Percentiles rank a stretch among this genome's conserved stretches.
phyloP scores from a whole-genome alignment of 1,140 invertebrate genomes.

The Drosophila kanapiae region DNA sequence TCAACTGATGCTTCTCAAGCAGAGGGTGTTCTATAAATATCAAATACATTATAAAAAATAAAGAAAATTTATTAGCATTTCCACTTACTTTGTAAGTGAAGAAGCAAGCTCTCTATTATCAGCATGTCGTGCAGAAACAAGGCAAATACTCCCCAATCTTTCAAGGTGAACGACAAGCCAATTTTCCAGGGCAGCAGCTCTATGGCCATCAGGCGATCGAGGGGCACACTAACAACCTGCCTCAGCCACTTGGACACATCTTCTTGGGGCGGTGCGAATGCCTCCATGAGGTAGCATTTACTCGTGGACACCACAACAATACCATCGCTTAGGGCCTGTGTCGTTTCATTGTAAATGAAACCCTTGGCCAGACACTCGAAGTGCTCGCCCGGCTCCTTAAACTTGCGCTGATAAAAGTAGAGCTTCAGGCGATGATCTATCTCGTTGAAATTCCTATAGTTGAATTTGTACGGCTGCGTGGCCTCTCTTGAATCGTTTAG shows the following conservation, averaged over 20 bases:
- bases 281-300: slow-evolving; percentile 87
- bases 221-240: slow-evolving; percentile 52
- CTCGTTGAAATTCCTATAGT: slow-evolving; percentile 86
- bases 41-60: too few relatives aligned
- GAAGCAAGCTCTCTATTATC: slow-evolving; percentile 72
- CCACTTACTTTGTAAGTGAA: slow-evolving; percentile 65
- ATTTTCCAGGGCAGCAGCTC: slow-evolving; percentile 78
- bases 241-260: slow-evolving; percentile 80
- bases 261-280: slow-evolving; percentile 85
- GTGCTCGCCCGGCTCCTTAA: slow-evolving; percentile 87
- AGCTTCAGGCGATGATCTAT: slow-evolving; percentile 88
- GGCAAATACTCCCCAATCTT: slow-evolving; percentile 62
- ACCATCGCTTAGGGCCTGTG: slow-evolving; percentile 80
- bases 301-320: slow-evolving; percentile 87
- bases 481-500: slow-evolving; percentile 32
- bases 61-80: too few relatives aligned
- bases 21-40: slow-evolving; percentile 79
- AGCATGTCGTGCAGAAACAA: slow-evolving; percentile 74
- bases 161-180: slow-evolving; percentile 66
- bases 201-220: slow-evolving; percentile 63
- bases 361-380: slow-evolving; percentile 86
- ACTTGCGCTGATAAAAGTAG: slow-evolving; percentile 87
- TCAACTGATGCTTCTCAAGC: slow-evolving; percentile 85
- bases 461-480: slow-evolving; percentile 86
- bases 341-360: slow-evolving; percentile 85